Percentiles rank a stretch among this genome's conserved stretches.
Evolutionary conservation across 1,140 invertebrate genomes (phyloP).

Genomic region (Neotoxoptera formosana): DNA sequence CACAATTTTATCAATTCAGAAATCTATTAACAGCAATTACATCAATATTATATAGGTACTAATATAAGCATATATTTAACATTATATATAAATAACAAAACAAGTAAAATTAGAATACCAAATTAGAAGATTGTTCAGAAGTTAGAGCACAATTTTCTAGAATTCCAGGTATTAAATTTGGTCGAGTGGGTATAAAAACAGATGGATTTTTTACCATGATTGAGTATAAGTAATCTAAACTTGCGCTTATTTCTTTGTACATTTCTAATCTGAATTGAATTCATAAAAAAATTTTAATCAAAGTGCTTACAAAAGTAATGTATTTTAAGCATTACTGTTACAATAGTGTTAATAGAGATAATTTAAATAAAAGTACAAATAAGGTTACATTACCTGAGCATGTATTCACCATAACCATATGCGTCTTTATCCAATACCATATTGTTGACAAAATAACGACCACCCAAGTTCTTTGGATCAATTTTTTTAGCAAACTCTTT

Average conservation of each 20-base stretch:
- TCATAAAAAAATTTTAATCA: slow-evolving; percentile 53
- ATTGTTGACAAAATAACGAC: slow-evolving; percentile 84
- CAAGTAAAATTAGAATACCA: slow-evolving; percentile 24
- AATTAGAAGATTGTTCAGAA: slow-evolving; percentile 43
- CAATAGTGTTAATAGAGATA: not conserved
- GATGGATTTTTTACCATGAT: slow-evolving; percentile 55
- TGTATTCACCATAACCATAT: slow-evolving; percentile 75
- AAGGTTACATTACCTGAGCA: slow-evolving; percentile 69
- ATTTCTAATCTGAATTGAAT: slow-evolving; percentile 82
- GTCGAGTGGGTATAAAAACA: slow-evolving; percentile 31
- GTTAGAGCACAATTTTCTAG: slow-evolving; percentile 39
- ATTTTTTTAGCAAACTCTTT: slow-evolving; percentile 81
- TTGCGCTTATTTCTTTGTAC: slow-evolving; percentile 85
- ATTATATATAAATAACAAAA: not conserved
- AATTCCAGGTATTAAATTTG: slow-evolving; percentile 30
- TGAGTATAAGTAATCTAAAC: slow-evolving; percentile 78
- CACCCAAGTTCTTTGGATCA: slow-evolving; percentile 87
- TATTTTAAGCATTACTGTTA: not conserved
- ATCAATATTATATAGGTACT: not conserved
- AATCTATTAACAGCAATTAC: not conserved
- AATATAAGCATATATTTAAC: not conserved
- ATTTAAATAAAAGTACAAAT: not conserved
- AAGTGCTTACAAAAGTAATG: not conserved
- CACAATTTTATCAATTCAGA: slow-evolving; percentile 59
- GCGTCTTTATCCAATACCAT: slow-evolving; percentile 82